These are phyloP conservation scores for Podargus strigoides DNA, from an alignment of 2,797 vertebrate species.

Conservation along the genomic window DNA sequence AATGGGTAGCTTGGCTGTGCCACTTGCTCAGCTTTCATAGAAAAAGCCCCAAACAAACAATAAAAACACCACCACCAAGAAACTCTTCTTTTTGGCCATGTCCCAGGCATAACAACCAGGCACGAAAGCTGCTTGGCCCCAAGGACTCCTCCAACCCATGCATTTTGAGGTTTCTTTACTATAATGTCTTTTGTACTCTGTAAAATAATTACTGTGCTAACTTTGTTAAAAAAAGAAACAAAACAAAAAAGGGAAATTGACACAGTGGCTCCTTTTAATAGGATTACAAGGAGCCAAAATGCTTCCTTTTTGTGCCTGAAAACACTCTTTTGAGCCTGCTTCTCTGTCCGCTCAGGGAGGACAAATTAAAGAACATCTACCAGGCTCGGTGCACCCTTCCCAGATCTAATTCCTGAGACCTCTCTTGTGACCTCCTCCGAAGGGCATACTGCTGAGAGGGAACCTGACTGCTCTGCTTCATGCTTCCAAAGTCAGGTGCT, in stretches of 20 bases:
- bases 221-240: not conserved
- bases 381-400: not conserved
- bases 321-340: not conserved
- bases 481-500: not conserved
- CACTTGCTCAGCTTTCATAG: not conserved
- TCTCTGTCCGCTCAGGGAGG: not conserved
- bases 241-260: not conserved
- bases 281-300: not conserved
- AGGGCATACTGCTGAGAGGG: not conserved
- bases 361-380: not conserved
- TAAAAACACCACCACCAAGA: not conserved
- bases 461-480: not conserved
- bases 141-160: not conserved
- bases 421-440: not conserved
- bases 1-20: not conserved
- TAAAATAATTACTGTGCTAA: slow-evolving; percentile 13
- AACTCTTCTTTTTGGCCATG: not conserved
- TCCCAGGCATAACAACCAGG: slow-evolving; percentile 10
- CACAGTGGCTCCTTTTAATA: not conserved
- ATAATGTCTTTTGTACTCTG: slow-evolving; percentile 3
- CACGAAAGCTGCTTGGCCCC: slow-evolving; percentile 34
- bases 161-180: not conserved
- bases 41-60: fast-evolving
- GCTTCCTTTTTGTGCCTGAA: not conserved
- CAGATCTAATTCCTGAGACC: not conserved